phyloP scores from a whole-genome alignment of 2,113 vertebrate genomes.

The Lynx canadensis region DNA sequence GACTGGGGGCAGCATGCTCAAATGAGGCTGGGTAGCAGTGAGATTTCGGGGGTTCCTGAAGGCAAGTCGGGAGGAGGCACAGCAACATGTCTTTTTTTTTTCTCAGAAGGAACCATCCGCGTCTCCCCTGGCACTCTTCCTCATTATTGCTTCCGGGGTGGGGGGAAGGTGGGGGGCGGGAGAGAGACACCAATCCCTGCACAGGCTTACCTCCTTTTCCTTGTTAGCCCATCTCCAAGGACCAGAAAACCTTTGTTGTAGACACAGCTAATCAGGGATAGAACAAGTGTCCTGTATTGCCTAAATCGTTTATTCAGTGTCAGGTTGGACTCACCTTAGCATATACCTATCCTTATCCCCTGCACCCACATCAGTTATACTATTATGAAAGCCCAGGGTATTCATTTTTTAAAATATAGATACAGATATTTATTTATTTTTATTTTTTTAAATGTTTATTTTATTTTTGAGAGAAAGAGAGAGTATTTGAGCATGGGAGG shows the following conservation, averaged over 20 bases:
- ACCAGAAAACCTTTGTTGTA: neutral
- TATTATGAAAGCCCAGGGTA: neutral
- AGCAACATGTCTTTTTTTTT: neutral
- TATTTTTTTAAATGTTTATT: too few species aligned
- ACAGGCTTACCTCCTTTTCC: neutral
- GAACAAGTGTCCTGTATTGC: neutral
- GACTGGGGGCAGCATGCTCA: neutral
- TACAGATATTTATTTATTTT: too few species aligned
- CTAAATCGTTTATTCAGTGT: neutral
- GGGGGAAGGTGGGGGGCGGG: too few species aligned
- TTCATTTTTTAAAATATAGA: neutral
- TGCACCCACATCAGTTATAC: too few species aligned
- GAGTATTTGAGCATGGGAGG: too few species aligned
- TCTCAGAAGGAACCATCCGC: neutral
- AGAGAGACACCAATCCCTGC: neutral
- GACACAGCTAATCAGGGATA: neutral
- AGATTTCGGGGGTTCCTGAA: neutral
- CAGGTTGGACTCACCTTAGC: neutral
- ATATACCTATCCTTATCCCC: neutral
- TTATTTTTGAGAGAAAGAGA: too few species aligned
- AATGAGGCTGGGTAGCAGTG: neutral
- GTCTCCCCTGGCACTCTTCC: neutral
- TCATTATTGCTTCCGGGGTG: neutral
- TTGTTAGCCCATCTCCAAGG: neutral
- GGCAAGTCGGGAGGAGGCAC: fast-evolving